Evolutionary conservation across 30 jellyfish, hydroid and myxozoan species (phyloP), one percentile per base, ranked within the genome.

Genomic region (Rhopilema esculentum): DNA sequence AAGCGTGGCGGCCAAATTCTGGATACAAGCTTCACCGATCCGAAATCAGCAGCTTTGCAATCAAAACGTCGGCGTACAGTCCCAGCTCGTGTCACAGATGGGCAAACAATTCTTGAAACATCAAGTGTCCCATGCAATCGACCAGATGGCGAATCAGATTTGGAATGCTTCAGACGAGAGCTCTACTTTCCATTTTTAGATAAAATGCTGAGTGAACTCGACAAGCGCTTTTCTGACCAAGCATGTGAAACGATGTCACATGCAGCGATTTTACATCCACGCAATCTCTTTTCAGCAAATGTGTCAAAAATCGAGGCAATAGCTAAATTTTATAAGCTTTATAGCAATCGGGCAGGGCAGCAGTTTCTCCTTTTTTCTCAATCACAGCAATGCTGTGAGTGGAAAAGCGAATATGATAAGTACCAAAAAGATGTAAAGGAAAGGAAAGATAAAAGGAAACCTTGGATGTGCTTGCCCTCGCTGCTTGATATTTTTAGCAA

Each of bases 391-490:
- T 79, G 89, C 82, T 66, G 89, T 57, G 31, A 26, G 17, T 79
- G 89, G 79, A 66, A 62, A 79, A 40, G 48, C 29, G 82, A 79
- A n/a, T 63, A 63, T 63, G 87, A 27, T 76, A 71, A 15, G 27
- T 71, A 76, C 40, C 51, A 16, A 8, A 40, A 27, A 63, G 74
- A 79, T 15, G 64, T 63, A 61, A 79, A 79, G 49, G 82, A 79
- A 63, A 63, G 61, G 82, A 79, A 79, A 63, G 86, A 66, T 15
- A 82, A 82, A 82, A 26, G 57, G 75, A 82, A 82, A 40, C 72
- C 70, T 25, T 82, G 91, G 91, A 28, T 67, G 27, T 68, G 91
- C 53, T 69, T 82, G 85, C 91, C 91, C 21, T 67, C 91, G 23
- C 66, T 82, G 61, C 91, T 82, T 29, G 32, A 82, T 33, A 40